Percentiles rank a stretch among this genome's conserved stretches.
Conservation (phyloP, 2,797 vertebrate species). For the Tenualosa ilisha region DNA sequence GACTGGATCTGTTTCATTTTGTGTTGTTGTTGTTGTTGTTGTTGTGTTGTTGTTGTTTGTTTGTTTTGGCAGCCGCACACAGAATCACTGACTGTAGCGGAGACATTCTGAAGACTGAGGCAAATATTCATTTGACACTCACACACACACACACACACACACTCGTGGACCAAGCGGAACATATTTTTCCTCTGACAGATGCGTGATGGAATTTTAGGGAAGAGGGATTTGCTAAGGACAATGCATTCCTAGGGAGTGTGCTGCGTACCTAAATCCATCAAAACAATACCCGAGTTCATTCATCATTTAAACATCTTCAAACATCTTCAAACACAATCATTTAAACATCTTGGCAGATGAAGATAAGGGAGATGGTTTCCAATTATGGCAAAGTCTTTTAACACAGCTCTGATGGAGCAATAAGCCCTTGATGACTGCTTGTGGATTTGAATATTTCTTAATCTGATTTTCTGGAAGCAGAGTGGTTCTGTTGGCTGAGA, state of each 20-base stretch:
- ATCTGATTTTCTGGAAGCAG: background rate
- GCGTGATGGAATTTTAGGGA: background rate
- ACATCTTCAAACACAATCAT: no score
- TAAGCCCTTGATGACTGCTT: background rate
- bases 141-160: background rate
- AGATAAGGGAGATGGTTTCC: background rate
- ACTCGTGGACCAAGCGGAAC: background rate
- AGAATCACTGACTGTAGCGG: background rate
- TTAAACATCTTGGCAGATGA: background rate
- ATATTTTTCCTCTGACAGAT: background rate
- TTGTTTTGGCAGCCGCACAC: background rate
- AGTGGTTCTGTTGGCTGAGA: background rate
- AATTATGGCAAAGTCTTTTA: background rate
- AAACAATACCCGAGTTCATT: background rate
- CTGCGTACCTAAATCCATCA: background rate
- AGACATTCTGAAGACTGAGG: background rate
- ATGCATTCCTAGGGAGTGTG: background rate
- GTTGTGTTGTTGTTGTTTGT: conserved; percentile 22
- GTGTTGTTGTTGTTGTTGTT: conserved; percentile 43
- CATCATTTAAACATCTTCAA: background rate
- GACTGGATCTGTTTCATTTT: conserved; percentile 34
- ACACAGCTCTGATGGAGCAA: background rate
- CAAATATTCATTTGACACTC: conserved; percentile 4
- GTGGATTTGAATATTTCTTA: background rate
- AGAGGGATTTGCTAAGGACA: background rate